phyloP scores from a whole-genome alignment of 2,113 vertebrate genomes.

The Thinocorus orbignyianus region DNA sequence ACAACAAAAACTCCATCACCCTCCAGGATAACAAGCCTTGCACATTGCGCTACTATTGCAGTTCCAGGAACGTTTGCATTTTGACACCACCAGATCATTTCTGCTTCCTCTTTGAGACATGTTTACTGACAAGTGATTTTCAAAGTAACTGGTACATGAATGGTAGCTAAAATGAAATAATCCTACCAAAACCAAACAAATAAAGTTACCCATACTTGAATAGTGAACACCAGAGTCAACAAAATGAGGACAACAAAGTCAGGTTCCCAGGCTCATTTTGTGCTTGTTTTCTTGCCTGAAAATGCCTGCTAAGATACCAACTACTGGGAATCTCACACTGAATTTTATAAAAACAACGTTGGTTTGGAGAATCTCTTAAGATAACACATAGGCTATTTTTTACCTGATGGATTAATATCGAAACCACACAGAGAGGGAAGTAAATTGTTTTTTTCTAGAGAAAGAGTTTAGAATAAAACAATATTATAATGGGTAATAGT shows the following conservation, averaged over 20 bases:
- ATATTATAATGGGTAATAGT: neutral
- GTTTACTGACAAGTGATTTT: neutral
- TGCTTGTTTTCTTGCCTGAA: neutral
- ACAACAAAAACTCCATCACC: accelerated
- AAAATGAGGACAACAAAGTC: neutral
- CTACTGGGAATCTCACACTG: neutral
- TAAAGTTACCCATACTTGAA: neutral
- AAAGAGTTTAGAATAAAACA: neutral
- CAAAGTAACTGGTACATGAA: neutral
- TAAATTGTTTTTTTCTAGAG: neutral
- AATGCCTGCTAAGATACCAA: neutral
- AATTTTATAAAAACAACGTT: neutral
- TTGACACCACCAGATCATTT: neutral
- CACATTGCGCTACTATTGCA: neutral
- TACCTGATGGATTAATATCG: neutral
- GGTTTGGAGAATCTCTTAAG: neutral
- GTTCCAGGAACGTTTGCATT: neutral
- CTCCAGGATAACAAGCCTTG: neutral
- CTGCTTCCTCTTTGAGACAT: neutral
- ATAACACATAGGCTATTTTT: neutral
- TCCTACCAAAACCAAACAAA: neutral
- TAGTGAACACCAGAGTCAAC: neutral
- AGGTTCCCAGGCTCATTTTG: neutral
- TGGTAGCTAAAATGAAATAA: neutral
- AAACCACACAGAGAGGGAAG: neutral